phyloP scores from a whole-genome alignment of 2,888 invertebrate genomes.

The Ypsolopha scabrella region DNA sequence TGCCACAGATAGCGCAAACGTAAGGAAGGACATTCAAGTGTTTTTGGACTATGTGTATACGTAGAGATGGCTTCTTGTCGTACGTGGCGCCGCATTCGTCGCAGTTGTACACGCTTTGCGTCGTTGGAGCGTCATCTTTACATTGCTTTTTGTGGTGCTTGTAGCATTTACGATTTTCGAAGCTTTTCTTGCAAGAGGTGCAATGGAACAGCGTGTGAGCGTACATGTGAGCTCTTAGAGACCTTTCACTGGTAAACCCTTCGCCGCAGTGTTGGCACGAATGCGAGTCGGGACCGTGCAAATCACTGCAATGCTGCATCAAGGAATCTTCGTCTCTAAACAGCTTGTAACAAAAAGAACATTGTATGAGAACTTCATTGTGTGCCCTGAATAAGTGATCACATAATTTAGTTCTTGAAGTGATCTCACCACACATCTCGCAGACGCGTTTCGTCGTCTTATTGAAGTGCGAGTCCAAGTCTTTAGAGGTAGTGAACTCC shows the following conservation, averaged over 20 bases:
- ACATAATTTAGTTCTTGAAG: slow-evolving; percentile 26
- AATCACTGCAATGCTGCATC: slow-evolving; percentile 18
- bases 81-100: slow-evolving; percentile 42
- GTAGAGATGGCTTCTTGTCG: slow-evolving; percentile 42
- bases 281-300: slow-evolving; percentile 19
- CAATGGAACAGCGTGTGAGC: slow-evolving; percentile 43
- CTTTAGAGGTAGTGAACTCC: slow-evolving; percentile 20
- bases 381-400: slow-evolving; percentile 31
- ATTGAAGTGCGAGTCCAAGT: slow-evolving; percentile 37
- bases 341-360: slow-evolving; percentile 29
- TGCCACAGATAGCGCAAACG: slow-evolving; percentile 43
- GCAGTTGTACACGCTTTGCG: slow-evolving; percentile 26
- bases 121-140: slow-evolving; percentile 6
- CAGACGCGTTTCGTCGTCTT: slow-evolving; percentile 33
- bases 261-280: slow-evolving; percentile 34
- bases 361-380: slow-evolving; percentile 16
- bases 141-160: slow-evolving; percentile 36
- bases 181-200: slow-evolving; percentile 28
- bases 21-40: slow-evolving; percentile 44
- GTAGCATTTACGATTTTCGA: slow-evolving; percentile 42
- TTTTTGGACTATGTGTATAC: slow-evolving; percentile 48
- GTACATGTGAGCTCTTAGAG: slow-evolving; percentile 35
- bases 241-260: slow-evolving; percentile 32
- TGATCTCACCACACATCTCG: slow-evolving; percentile 23
- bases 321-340: slow-evolving; percentile 20